Base-by-base conservation (phyloP, 2,797 vertebrate species). In the Helostoma temminkii region DNA sequence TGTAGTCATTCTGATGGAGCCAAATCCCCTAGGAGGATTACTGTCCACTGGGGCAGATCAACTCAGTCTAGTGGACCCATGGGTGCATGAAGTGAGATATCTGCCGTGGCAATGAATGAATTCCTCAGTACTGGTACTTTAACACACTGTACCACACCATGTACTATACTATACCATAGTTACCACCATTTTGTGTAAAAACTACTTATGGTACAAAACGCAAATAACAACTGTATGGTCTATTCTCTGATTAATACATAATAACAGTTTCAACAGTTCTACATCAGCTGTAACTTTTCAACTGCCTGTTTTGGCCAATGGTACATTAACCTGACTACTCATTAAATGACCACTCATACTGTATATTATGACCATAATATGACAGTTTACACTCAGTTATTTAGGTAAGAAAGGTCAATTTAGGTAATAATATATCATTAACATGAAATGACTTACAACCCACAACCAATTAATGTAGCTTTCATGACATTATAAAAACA, bases 11-110 rank as follows among this genome's bases (percentile, higher is more conserved):
- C 81, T 78, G 48, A 75, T 84, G 70, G 58, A 84, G 88, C 85
- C 87, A 95, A 95, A 95, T 95, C 93, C 89, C 89, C 88, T 88
- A 89, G 92, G 89, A 94, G 93, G 92, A 96, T 96, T 94, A 95
- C 83, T 84, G 42, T 76, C 74, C 84, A 77, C 80, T 65, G 83
- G 89, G 76, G 81, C 86, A 93, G 91, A 90, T 90, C 89, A 87
- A 86, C 78, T 84, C 87, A 94, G 88, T 92, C 91, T 88, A 83
- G 76, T 69, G 69, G 66, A 77, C 83, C 65, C 64, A 91, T 61
- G 82, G 73, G 57, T 83, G 71, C 46, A 58, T 26, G 47, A 83
- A 83, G 85, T 88, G 72, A 88, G 79, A 34, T 73, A 69, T 66
- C 53, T 63, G 72, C 52, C 61, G 63, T 65, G 50, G 28, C 48